A percentile compares a stretch with the other conserved stretches of the same genome.
These are phyloP conservation scores for Pica pica DNA, from an alignment of 2,113 vertebrate genomes.

Conservation along the genomic window DNA sequence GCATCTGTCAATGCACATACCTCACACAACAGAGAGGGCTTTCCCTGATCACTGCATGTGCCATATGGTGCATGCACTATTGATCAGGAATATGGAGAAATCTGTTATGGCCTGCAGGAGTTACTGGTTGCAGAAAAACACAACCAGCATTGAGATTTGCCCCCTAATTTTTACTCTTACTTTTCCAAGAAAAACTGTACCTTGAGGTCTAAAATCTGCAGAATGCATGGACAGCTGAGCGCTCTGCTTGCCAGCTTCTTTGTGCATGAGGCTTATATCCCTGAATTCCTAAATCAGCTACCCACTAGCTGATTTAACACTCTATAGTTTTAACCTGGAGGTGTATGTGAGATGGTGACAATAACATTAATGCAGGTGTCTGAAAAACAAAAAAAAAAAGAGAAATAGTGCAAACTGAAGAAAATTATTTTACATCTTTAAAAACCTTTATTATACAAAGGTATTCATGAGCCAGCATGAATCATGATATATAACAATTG, in stretches of 20 bases:
- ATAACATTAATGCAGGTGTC: background rate
- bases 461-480: background rate
- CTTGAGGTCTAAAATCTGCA: background rate
- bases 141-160: background rate
- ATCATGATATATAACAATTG: background rate
- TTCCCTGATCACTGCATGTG: background rate
- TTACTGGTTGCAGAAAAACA: background rate
- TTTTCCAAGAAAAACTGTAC: background rate
- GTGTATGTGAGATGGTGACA: background rate
- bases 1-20: background rate
- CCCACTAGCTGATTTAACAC: background rate
- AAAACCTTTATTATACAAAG: background rate
- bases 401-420: background rate
- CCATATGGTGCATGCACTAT: background rate
- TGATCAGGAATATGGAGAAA: background rate
- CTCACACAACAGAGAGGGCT: background rate
- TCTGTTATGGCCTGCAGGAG: background rate
- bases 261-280: background rate
- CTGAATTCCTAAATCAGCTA: background rate
- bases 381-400: background rate
- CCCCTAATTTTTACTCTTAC: background rate
- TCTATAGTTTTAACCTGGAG: background rate
- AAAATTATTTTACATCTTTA: background rate
- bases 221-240: background rate
- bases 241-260: rapidly evolving